Evolutionary conservation across 2,113 vertebrate genomes (phyloP), one percentile per base, ranked within the genome.

Genomic region (Periophthalmus modestus): DNA sequence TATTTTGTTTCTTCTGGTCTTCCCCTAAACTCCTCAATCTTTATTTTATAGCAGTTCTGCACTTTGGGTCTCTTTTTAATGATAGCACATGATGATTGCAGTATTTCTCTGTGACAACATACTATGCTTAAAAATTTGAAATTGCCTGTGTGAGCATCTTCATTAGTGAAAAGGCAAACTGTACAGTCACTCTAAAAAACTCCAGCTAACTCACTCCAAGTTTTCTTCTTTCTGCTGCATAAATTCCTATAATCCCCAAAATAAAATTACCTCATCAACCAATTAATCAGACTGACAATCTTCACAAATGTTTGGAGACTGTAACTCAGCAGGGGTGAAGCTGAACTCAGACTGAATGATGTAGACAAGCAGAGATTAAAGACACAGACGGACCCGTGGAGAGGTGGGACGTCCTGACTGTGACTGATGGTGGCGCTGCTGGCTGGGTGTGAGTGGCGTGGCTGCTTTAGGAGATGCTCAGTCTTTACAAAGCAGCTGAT

Each of bases 401-500:
- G 72, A 50, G 47, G 21, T 61, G 68, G 43, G 36, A 16, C 0
- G 1, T 62, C 43, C 14, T 43, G 73, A 78, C 58, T 65, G 68
- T 81, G 82, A 80, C 73, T 54, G 66, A 83, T 84, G 72, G 69
- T 68, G 43, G 58, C 24, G 61, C 72, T 72, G 81, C 72, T 83
- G 72, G 76, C 75, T 79, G 62, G 9, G 88, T 77, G 73, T 84
- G 88, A 92, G 86, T 85, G 48, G 77, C 75, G 78, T 68, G 78
- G 82, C 19, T 59, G 77, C 78, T 87, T 86, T 71, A 71, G 83
- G 79, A 85, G 78, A 77, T 66, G 79, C 86, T 89, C 81, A 80
- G 89, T 86, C 85, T 89, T 52, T 68, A 85, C 87, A 87, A 78
- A 82, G 66, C 75, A 65, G 81, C 85, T 93, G 89, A 93, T 93